Evolutionary conservation across 2,797 vertebrate species (phyloP), one percentile per base, ranked within the genome.

Genomic region (Petrocephalus schoutedeni): DNA sequence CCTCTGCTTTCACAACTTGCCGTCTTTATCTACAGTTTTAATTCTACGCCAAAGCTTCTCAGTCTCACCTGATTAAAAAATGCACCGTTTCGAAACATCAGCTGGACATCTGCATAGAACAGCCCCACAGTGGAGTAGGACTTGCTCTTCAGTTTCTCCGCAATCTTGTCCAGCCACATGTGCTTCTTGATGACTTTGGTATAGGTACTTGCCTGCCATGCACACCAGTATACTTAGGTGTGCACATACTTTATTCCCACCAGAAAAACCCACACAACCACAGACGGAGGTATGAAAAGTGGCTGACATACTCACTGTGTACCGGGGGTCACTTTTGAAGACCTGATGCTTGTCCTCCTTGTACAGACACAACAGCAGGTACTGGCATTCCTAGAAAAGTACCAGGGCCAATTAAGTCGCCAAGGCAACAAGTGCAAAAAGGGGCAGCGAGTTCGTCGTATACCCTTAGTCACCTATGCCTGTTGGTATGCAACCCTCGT

Each of bases 111-210:
- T 2, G 19, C 23, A 51, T 87, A 23, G 87, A 93, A 92, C n/a
- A 89, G 58, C 0, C 83, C 19, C 32, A 93, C 86, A 2, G 87
- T 89, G 7, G n/a, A 14, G 82, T 93, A 93, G 4, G 21, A 0
- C 0, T 80, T 28, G 4, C 12, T 28, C 71, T 89, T 82, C 59
- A 93, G 77, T 14, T 91, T 92, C 23, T 28, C 19, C 49, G 84
- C 87, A 32, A 93, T 89, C 88, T 10, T 88, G 56, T 92, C 86
- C 64, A 93, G 67, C 92, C 92, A 92, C 89, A 92, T 92, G 16
- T 90, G 91, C 10, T 89, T 53, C 19, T 86, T 4, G 16, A 90
- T 87, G 10, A 89, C 32, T 2, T 86, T 9, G 1, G 32, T 28
- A 88, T 90, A 90, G 61, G 61, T 56, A 0, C 41, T 0, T 32